Conservation (phyloP, 1,140 invertebrate genomes). For the Drosophila ananassae region DNA sequence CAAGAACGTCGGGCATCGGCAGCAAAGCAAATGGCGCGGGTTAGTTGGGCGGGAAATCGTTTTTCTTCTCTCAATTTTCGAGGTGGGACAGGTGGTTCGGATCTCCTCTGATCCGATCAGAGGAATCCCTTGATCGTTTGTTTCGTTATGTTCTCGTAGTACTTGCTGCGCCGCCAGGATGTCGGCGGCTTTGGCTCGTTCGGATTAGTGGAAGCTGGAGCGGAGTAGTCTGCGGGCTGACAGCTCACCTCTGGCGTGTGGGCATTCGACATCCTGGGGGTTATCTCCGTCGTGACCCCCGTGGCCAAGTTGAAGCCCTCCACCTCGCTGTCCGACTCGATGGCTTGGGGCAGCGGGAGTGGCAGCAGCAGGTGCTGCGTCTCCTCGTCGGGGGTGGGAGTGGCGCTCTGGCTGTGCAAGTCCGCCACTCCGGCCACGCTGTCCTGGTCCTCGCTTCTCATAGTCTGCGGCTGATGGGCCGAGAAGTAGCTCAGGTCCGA, state of each 20-base stretch:
- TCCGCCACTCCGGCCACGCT: constrained; percentile 70
- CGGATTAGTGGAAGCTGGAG: constrained; percentile 50
- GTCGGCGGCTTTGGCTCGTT: constrained; percentile 61
- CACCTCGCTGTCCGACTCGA: constrained; percentile 79
- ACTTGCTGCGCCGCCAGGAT: constrained; percentile 82
- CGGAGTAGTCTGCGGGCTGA: constrained; percentile 17
- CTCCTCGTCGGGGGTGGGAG: constrained; percentile 72
- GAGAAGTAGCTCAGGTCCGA: constrained; percentile 77
- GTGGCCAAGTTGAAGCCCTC: constrained; percentile 58
- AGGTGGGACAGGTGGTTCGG: constrained; percentile 11
- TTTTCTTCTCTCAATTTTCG: constrained; percentile 3
- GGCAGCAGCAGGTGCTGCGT: constrained; percentile 38
- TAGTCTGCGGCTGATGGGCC: constrained; percentile 50
- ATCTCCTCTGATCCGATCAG: constrained; percentile 19
- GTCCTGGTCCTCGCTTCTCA: constrained; percentile 65
- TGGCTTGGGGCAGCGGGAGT: constrained; percentile 50
- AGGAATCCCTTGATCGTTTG: constrained; percentile 85
- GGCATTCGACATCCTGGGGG: constrained; percentile 47
- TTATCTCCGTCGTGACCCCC: constrained; percentile 55
- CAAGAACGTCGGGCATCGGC: constrained; percentile 54
- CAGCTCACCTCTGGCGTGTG: constrained; percentile 80
- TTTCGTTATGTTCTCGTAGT: constrained; percentile 84
- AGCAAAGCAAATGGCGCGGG: constrained; percentile 64
- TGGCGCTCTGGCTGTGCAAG: constrained; percentile 74
- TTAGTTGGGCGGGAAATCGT: constrained; percentile 60